Percentiles rank a stretch among this genome's conserved stretches.
These are phyloP conservation scores for Rhinolophus ferrumequinum DNA, from an alignment of 2,113 vertebrate species.

Conservation along the genomic window DNA sequence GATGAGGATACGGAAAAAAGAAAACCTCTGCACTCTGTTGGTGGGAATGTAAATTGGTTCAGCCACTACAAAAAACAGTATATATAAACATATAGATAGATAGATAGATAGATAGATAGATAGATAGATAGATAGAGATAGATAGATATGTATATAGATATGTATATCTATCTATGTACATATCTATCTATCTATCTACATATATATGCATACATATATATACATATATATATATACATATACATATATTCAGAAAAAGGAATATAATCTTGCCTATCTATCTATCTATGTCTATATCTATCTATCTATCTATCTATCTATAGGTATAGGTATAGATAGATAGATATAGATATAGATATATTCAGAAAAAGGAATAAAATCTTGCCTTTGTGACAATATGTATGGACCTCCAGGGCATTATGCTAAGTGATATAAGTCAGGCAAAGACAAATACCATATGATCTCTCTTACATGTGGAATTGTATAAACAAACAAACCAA, in stretches of 20 bases:
- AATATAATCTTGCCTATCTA: background rate
- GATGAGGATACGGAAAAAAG: background rate
- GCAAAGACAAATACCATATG: background rate
- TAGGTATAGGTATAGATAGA: no score
- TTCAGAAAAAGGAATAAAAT: background rate
- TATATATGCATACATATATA: background rate
- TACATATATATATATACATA: no score
- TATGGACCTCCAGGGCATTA: background rate
- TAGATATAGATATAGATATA: background rate
- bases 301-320: no score
- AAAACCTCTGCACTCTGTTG: background rate
- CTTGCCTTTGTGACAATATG: background rate
- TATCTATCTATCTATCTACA: no score
- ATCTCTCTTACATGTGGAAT: background rate
- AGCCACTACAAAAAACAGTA: background rate
- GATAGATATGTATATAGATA: no score
- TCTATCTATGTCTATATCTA: no score
- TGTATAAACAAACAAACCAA: background rate
- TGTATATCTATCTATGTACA: no score
- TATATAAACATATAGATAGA: background rate
- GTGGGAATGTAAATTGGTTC: background rate
- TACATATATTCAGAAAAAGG: background rate
- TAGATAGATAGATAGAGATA: no score
- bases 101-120: no score
- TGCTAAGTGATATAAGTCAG: background rate